These are phyloP conservation scores for Adelphocoris suturalis DNA, from an alignment of 2,888 invertebrate genomes.

Conservation along the genomic window DNA sequence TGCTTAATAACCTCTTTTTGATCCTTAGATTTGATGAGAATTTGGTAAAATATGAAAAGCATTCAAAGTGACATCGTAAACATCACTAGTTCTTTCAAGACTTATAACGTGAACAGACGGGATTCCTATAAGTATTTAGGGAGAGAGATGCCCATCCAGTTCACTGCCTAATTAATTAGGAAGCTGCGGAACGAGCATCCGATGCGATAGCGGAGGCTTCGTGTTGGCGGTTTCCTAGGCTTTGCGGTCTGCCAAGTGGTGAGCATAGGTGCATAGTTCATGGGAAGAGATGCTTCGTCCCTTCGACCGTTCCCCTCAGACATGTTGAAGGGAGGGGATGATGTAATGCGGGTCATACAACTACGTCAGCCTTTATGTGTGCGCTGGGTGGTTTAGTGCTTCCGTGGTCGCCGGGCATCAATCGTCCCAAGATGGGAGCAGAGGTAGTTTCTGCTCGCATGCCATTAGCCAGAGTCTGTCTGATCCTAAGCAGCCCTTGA, in stretches of 20 bases:
- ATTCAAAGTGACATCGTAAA: no score
- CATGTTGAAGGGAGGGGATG: slow-evolving; percentile 42
- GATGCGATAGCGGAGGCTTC: not conserved
- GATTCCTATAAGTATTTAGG: no score
- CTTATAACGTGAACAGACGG: no score
- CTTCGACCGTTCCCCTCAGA: not conserved
- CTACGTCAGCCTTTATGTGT: slow-evolving; percentile 51
- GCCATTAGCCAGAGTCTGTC: slow-evolving; percentile 40
- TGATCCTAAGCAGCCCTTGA: slow-evolving; percentile 24
- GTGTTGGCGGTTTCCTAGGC: not conserved
- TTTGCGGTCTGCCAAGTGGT: not conserved
- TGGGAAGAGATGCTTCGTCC: not conserved
- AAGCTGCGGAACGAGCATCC: no score
- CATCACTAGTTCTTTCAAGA: no score
- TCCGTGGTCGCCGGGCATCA: slow-evolving; percentile 43
- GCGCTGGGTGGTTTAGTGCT: slow-evolving; percentile 44
- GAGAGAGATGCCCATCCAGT: no score
- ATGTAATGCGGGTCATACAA: slow-evolving; percentile 49
- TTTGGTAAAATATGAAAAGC: no score
- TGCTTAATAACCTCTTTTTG: no score
- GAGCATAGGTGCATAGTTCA: slow-evolving; percentile 9
- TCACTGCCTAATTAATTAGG: no score
- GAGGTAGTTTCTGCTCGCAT: slow-evolving; percentile 40
- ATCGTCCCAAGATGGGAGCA: slow-evolving; percentile 28
- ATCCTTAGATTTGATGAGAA: no score